Base-by-base conservation (phyloP, 2,797 vertebrate species). In the Chrysolophus pictus region DNA sequence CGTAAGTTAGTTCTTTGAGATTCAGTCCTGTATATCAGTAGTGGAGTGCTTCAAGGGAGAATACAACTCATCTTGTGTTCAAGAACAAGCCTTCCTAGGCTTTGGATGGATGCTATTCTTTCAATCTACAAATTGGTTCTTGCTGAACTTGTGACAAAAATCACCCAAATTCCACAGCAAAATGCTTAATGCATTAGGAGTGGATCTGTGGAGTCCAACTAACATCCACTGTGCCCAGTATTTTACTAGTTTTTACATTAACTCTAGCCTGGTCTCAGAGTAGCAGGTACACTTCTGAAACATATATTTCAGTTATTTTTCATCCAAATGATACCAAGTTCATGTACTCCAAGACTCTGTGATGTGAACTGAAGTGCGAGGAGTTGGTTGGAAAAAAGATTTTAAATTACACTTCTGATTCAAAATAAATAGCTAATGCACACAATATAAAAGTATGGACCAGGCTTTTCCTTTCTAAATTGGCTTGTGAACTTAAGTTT, bases 301-400 rank as follows among this genome's bases (percentile, higher is more conserved):
- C 14, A 14, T 8, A 5, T 39, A 41, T 73, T 70, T 67, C 26
- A 55, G 5, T 37, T 70, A 49, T 14, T 14, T 81, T 84, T 92
- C 10, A 59, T 21, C 28, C 19, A 51, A 49, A 84, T 64, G 4
- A 5, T 33, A n/a, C 8, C 5, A 35, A 18, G 31, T 67, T 55
- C 11, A 10, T 16, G 13, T 18, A 39, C n/a, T 37, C 8, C 3
- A 77, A 81, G 29, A 42, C 11, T 70, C 19, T 67, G 33, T 69
- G 24, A 17, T 41, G 9, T 9, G 18, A 90, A 14, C 11, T 31
- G 28, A 68, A 65, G 18, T 3, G 7, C 47, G 3, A 23, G 14
- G 12, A 7, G 2, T 21, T 33, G 4, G 5, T 3, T 76, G 16
- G 9, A 31, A 72, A 3, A 0, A 0, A 39, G 0, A 11, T n/a